These are phyloP conservation scores for Cheilosia urbana DNA, from an alignment of 2,888 invertebrate species.

Conservation along the genomic window DNA sequence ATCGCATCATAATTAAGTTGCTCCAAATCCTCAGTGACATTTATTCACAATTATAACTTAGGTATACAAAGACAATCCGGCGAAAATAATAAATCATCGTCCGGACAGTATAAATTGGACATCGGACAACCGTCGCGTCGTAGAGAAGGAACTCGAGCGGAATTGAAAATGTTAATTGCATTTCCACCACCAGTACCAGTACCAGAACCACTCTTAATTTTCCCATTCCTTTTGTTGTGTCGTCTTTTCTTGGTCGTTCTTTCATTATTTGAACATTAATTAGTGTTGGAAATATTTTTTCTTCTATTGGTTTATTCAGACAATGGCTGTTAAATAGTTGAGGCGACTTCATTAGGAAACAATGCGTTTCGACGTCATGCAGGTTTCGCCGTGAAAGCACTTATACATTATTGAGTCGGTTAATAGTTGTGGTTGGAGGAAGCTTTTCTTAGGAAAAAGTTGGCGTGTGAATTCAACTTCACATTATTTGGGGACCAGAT, in stretches of 20 bases:
- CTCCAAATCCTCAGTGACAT: neutral
- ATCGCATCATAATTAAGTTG: neutral
- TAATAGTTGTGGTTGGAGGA: neutral
- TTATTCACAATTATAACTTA: neutral
- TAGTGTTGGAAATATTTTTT: neutral
- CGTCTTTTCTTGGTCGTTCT: neutral
- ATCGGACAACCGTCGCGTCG: neutral
- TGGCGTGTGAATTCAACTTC: neutral
- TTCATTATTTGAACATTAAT: slow-evolving; percentile 7
- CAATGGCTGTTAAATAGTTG: neutral
- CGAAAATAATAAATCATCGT: neutral
- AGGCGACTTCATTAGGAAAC: too few species aligned
- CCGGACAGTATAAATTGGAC: slow-evolving; percentile 3
- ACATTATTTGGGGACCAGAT: too few species aligned
- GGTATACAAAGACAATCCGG: neutral
- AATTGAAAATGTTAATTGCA: slow-evolving; percentile 6
- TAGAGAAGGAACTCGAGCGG: neutral
- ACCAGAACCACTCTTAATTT: neutral
- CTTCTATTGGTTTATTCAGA: neutral
- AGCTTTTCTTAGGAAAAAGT: neutral
- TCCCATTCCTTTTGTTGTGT: neutral
- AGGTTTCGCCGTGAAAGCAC: too few species aligned
- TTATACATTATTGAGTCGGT: too few species aligned
- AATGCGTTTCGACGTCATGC: too few species aligned
- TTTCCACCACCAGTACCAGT: neutral